Conservation (phyloP, 2,113 vertebrate species). For the Pelodiscus sinensis region DNA sequence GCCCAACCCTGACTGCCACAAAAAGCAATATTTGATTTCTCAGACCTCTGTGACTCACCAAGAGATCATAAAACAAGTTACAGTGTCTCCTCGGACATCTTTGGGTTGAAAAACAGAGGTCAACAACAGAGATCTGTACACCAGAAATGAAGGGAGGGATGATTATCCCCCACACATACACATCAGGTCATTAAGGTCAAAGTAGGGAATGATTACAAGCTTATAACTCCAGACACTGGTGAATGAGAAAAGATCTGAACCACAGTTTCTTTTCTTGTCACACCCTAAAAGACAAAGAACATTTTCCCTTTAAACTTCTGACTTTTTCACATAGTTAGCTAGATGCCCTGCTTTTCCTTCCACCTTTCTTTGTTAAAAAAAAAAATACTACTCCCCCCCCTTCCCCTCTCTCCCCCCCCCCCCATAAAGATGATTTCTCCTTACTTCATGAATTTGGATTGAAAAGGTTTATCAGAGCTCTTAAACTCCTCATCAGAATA, state of each 20-base stretch:
- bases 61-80: background rate
- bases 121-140: background rate
- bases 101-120: background rate
- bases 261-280: background rate
- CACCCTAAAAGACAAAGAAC: background rate
- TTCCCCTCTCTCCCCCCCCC: background rate
- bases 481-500: background rate
- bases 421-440: background rate
- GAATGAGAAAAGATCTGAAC: background rate
- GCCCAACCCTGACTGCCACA: background rate
- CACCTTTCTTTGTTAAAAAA: background rate
- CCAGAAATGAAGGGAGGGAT: background rate
- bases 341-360: background rate
- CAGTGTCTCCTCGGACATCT: background rate
- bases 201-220: background rate
- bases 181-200: background rate
- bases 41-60: background rate
- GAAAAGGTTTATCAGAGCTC: background rate
- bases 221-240: background rate
- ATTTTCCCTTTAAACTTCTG: background rate
- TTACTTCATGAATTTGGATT: background rate
- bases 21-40: background rate
- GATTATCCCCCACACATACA: background rate
- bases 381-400: background rate
- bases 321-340: background rate